Evolutionary conservation across 1,140 invertebrate genomes (phyloP).

Genomic region (Hyles euphorbiae): DNA sequence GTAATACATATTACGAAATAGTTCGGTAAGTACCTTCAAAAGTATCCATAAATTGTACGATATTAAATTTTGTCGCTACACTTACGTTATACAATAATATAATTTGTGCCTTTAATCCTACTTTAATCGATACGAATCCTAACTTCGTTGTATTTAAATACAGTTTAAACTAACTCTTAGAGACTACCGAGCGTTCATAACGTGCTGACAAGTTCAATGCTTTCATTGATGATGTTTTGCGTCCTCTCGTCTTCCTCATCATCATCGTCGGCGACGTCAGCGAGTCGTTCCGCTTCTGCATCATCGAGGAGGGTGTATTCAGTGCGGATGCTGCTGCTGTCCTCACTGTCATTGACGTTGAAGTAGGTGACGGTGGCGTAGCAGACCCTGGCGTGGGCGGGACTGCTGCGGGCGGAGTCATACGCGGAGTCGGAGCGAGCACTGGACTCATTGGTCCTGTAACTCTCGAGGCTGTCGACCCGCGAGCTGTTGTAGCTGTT

Average conservation of each 20-base stretch:
- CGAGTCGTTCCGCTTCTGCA: conserved; percentile 12
- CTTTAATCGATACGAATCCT: no score
- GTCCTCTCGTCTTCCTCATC: conserved; percentile 45
- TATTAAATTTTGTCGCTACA: no score
- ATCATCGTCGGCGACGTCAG: conserved; percentile 29
- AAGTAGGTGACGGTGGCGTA: conserved; percentile 63
- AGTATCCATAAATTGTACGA: no score
- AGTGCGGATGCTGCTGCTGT: conserved; percentile 61
- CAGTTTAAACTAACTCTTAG: no score
- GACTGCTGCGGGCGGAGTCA: conserved; percentile 51
- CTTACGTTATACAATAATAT: no score
- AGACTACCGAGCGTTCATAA: conserved; percentile 35
- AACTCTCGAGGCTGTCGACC: conserved; percentile 21
- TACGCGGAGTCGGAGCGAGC: conserved; percentile 55
- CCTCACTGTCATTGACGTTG: conserved; percentile 62
- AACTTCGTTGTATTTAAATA: no score
- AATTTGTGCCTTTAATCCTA: no score
- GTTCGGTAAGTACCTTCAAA: no score
- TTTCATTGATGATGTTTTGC: conserved; percentile 65
- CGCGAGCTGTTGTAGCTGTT: conserved; percentile 31
- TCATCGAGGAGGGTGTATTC: conserved; percentile 60
- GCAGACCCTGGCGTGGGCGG: conserved; percentile 37
- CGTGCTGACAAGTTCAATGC: conserved; percentile 56
- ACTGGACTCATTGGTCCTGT: conserved; percentile 29
- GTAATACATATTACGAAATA: no score